These are phyloP conservation scores for Paratrypauchen microcephalus DNA, from an alignment of 2,797 vertebrate genomes.

Conservation along the genomic window DNA sequence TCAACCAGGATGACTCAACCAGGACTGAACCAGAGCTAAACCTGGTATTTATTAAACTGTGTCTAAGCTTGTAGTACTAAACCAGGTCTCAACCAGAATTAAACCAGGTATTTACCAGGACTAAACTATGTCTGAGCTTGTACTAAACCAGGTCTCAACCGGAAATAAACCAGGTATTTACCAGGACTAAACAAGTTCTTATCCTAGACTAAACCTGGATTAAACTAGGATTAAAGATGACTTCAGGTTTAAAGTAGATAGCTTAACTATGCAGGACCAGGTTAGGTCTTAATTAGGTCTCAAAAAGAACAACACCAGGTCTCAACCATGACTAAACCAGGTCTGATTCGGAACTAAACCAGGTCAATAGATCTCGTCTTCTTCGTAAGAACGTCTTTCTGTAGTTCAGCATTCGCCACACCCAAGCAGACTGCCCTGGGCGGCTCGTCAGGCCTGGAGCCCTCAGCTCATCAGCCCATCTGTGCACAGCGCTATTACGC, in stretches of 20 bases:
- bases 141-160: background rate
- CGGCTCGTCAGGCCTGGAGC: slow-evolving; percentile 40
- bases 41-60: background rate
- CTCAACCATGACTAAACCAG: background rate
- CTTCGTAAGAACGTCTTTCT: slow-evolving; percentile 59
- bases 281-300: background rate
- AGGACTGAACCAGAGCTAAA: too few species aligned
- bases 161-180: background rate
- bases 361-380: slow-evolving; percentile 16
- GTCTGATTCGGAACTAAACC: background rate
- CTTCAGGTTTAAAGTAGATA: background rate
- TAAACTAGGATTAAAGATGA: background rate
- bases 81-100: background rate
- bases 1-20: too few species aligned
- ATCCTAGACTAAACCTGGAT: background rate
- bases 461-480: slow-evolving; percentile 70
- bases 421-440: slow-evolving; percentile 70
- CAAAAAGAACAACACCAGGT: background rate
- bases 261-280: too few species aligned
- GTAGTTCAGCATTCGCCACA: slow-evolving; percentile 54
- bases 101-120: background rate
- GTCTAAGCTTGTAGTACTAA: background rate
- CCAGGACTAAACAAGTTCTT: background rate
- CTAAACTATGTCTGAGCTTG: too few species aligned
- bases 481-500: slow-evolving; percentile 58